Conservation (phyloP, 2,113 vertebrate species). For the Oxygymnocypris stewartii region DNA sequence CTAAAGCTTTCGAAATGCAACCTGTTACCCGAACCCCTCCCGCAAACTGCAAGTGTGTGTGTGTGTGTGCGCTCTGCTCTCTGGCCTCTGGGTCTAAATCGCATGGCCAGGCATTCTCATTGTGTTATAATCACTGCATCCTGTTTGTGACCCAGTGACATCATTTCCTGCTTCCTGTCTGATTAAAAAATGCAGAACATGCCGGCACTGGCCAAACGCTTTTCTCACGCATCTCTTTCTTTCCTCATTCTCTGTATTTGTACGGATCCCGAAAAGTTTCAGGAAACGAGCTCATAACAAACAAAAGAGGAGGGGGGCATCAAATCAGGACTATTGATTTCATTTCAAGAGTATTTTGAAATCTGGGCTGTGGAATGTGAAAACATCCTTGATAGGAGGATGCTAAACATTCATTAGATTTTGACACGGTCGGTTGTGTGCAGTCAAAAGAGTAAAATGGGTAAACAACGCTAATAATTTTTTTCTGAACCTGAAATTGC, state of each 20-base stretch:
- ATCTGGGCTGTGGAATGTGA: slow-evolving; percentile 44
- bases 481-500: not conserved
- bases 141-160: slow-evolving; percentile 86
- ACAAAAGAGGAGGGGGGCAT: slow-evolving; percentile 13
- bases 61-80: slow-evolving; percentile 67
- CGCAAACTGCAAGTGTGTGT: slow-evolving; percentile 30
- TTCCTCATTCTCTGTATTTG: slow-evolving; percentile 45
- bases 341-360: slow-evolving; percentile 39
- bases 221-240: slow-evolving; percentile 78
- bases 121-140: slow-evolving; percentile 86
- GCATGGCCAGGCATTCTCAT: slow-evolving; percentile 71
- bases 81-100: slow-evolving; percentile 71
- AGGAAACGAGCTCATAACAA: slow-evolving; percentile 70
- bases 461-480: not conserved
- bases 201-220: slow-evolving; percentile 68
- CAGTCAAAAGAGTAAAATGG: not conserved
- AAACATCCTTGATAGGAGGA: slow-evolving; percentile 27
- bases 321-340: slow-evolving; percentile 62
- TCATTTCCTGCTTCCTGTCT: slow-evolving; percentile 84
- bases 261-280: slow-evolving; percentile 48
- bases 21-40: slow-evolving; percentile 57
- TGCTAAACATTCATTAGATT: slow-evolving; percentile 17
- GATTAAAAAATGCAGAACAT: slow-evolving; percentile 77
- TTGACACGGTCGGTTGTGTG: not conserved
- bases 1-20: slow-evolving; percentile 48